A percentile compares a stretch with the other conserved stretches of the same genome.
Conservation (phyloP, 2,113 vertebrate genomes). For the Notothenia coriiceps region DNA sequence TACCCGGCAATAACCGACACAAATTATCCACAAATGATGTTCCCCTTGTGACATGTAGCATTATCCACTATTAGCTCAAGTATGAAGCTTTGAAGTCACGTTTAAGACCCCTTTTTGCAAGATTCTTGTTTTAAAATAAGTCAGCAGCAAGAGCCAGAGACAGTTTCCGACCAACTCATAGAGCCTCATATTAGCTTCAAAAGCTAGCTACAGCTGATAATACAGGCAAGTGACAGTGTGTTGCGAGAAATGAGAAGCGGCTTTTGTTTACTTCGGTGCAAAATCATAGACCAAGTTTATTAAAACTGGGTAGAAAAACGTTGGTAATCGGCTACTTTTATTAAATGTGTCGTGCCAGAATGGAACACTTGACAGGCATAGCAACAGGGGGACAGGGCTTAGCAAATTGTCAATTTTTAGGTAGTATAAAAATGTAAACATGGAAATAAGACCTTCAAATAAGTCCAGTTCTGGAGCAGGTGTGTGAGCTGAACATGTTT, state of each 20-base stretch:
- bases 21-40: background rate
- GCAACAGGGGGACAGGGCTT: background rate
- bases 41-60: background rate
- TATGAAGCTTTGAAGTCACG: no score
- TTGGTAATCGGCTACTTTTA: background rate
- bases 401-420: background rate
- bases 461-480: background rate
- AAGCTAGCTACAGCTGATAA: background rate
- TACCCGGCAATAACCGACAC: background rate
- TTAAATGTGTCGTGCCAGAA: background rate
- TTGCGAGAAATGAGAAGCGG: background rate
- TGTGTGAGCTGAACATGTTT: background rate
- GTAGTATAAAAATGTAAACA: slow-evolving; percentile 1
- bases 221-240: no score
- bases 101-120: background rate
- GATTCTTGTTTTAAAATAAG: background rate
- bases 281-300: background rate
- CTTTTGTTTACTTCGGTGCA: background rate
- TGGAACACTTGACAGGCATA: background rate
- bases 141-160: background rate
- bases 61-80: background rate
- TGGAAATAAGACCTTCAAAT: background rate
- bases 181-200: background rate
- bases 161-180: background rate
- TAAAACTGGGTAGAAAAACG: background rate